phyloP scores from a whole-genome alignment of 2,113 vertebrate genomes.

The Thunnus maccoyii region DNA sequence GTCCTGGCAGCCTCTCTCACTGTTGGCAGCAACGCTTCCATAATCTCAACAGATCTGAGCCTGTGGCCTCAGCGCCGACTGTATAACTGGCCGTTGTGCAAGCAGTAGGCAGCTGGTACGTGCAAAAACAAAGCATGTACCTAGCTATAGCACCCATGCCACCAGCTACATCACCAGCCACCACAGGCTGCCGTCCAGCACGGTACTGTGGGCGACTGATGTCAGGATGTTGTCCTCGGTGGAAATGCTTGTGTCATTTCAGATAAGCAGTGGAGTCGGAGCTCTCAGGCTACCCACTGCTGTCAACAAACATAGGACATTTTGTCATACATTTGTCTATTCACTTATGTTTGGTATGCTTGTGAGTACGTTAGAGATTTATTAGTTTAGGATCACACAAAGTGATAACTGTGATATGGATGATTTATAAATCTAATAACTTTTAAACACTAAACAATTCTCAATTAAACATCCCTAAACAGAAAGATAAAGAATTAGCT shows the following conservation, averaged over 20 bases:
- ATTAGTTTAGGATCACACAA: not conserved
- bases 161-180: conserved; percentile 39
- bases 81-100: conserved; percentile 7
- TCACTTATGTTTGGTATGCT: not conserved
- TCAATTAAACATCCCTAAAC: not conserved
- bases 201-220: conserved; percentile 23
- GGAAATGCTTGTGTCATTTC: conserved; percentile 58
- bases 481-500: conserved; percentile 16
- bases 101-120: conserved; percentile 27
- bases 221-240: conserved; percentile 38
- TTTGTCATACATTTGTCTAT: not conserved
- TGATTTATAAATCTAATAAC: not conserved
- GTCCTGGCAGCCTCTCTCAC: conserved; percentile 30
- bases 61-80: conserved; percentile 9
- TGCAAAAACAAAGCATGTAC: conserved; percentile 13
- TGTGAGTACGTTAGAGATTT: not conserved
- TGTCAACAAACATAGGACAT: conserved; percentile 28
- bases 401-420: not conserved
- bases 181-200: conserved; percentile 9
- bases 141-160: conserved; percentile 12
- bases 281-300: conserved; percentile 33
- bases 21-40: conserved; percentile 15
- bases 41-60: conserved; percentile 47
- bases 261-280: conserved; percentile 37
- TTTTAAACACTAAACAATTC: not conserved